Evolutionary conservation across 2,888 invertebrate species (phyloP).

Genomic region (Odiellus spinosus): DNA sequence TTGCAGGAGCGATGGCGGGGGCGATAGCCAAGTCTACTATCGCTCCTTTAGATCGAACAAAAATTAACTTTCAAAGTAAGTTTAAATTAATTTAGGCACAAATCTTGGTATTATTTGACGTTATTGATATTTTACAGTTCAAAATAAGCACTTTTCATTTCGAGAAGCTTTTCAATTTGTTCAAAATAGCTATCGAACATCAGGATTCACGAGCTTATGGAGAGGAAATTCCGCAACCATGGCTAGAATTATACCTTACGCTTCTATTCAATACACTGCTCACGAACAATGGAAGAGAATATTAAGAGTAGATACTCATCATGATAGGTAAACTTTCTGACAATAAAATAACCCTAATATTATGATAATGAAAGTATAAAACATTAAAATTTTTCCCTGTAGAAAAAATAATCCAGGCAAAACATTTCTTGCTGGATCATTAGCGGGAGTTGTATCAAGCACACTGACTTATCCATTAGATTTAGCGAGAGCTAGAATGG

Average conservation of each 20-base stretch:
- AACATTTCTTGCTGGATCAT: constrained; percentile 72
- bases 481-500: constrained; percentile 90
- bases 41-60: constrained; percentile 91
- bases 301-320: constrained; percentile 11
- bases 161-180: constrained; percentile 35
- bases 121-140: constrained; percentile 3
- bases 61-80: constrained; percentile 92
- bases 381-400: constrained; percentile 14
- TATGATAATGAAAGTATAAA: too few relatives aligned
- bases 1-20: constrained; percentile 85
- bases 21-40: constrained; percentile 85
- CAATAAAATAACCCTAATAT: constrained; percentile 3
- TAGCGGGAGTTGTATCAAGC: constrained; percentile 92
- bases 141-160: constrained; percentile 31
- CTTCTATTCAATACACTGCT: constrained; percentile 91
- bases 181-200: constrained; percentile 44
- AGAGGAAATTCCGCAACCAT: constrained; percentile 97
- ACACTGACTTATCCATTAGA: constrained; percentile 90
- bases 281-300: constrained; percentile 85
- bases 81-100: constrained; percentile 19
- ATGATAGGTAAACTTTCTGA: constrained; percentile 10
- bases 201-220: constrained; percentile 77
- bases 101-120: background rate
- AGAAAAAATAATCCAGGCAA: constrained; percentile 33
- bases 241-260: constrained; percentile 91